Evolutionary conservation across 2,888 invertebrate genomes (phyloP).

Genomic region (Tipula confusa): DNA sequence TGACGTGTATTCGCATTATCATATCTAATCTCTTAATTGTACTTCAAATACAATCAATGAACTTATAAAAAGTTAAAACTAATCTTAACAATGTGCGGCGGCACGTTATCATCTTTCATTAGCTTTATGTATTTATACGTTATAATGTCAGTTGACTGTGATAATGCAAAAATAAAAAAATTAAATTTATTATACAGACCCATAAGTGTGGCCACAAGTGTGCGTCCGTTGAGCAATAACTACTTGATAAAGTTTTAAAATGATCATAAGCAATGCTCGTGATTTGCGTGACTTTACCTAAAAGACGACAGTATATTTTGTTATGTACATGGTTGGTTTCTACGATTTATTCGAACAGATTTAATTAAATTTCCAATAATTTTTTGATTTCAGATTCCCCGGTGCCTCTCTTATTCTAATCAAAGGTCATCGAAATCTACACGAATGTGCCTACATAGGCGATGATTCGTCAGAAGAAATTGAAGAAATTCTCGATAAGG

Average conservation of each 20-base stretch:
- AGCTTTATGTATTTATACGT: background rate
- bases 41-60: background rate
- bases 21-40: background rate
- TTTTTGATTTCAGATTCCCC: conserved; percentile 57
- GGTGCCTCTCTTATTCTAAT: conserved; percentile 74
- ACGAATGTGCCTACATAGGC: conserved; percentile 76
- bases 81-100: background rate
- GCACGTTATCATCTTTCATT: background rate
- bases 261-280: too few relatives aligned
- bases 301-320: background rate
- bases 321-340: background rate
- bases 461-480: conserved; percentile 74
- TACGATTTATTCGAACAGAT: background rate
- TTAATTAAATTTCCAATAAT: background rate
- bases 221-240: too few relatives aligned
- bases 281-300: background rate
- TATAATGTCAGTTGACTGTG: background rate
- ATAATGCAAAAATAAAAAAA: too few relatives aligned
- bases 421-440: conserved; percentile 69
- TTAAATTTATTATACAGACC: too few relatives aligned
- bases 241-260: too few relatives aligned
- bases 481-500: conserved; percentile 58
- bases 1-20: background rate
- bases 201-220: background rate
- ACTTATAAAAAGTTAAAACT: background rate